Conservation (phyloP, 1,140 invertebrate species). For the Steinernema feltiae region DNA sequence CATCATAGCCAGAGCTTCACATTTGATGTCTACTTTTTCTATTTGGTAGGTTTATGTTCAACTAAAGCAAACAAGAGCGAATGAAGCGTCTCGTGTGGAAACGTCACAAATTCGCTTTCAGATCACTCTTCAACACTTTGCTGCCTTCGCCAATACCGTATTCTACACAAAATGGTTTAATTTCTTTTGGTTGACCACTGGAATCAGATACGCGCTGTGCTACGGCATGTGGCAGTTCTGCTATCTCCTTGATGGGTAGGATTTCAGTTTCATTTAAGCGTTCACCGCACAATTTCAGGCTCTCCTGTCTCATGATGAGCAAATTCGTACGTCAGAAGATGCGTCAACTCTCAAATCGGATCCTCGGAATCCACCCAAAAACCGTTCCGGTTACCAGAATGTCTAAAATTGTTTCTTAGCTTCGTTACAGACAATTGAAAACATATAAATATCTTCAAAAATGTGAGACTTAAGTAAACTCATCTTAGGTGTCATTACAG, state of each 20-base stretch:
- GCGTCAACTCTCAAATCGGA: neutral
- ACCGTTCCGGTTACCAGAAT: neutral
- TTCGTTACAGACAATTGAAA: neutral
- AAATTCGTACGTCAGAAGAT: neutral
- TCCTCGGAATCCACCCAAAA: neutral
- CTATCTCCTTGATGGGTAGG: slow-evolving; percentile 8
- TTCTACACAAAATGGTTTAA: neutral
- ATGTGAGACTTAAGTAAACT: no score
- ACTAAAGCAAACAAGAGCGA: neutral
- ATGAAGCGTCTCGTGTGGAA: neutral
- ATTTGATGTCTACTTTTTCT: slow-evolving; percentile 1
- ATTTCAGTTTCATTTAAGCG: neutral
- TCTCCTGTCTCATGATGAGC: neutral
- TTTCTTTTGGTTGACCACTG: neutral
- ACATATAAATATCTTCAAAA: no score
- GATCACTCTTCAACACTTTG: neutral
- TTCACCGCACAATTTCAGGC: neutral
- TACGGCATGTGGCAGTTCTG: neutral
- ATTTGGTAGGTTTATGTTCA: slow-evolving; percentile 7
- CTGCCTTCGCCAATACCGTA: neutral
- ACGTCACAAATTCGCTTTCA: neutral
- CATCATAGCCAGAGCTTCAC: neutral
- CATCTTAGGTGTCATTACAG: no score
- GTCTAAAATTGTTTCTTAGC: neutral
- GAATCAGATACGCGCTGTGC: neutral